These are phyloP conservation scores for Paramuricea clavata DNA, from an alignment of 92 coral and sea anemone genomes.

Conservation along the genomic window DNA sequence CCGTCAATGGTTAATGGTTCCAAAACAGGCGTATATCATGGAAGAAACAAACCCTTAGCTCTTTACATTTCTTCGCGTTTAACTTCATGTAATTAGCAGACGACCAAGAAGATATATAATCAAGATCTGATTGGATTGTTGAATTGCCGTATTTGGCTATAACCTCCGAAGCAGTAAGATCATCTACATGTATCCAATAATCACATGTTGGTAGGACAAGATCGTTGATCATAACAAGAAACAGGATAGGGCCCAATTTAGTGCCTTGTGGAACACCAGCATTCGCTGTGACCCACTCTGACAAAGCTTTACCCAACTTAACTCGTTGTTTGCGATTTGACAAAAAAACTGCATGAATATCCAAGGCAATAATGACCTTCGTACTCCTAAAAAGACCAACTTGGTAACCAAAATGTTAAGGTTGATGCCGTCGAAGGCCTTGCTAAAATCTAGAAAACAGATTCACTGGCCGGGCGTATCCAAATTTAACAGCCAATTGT, in stretches of 20 bases:
- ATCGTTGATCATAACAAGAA: background rate
- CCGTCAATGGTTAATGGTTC: too few species aligned
- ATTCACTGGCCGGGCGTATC: background rate
- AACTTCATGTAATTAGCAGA: conserved; percentile 1
- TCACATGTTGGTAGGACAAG: too few species aligned
- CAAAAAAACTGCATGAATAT: conserved; percentile 3
- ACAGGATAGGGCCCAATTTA: background rate
- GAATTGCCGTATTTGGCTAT: background rate
- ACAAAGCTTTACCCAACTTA: background rate
- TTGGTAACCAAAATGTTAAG: conserved; percentile 16
- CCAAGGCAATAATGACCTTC: too few species aligned
- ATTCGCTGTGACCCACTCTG: background rate
- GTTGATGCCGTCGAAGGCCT: conserved; percentile 42
- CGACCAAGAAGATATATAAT: conserved; percentile 17
- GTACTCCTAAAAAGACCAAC: too few species aligned
- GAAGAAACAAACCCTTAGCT: conserved; percentile 25
- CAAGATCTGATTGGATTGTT: conserved; percentile 8
- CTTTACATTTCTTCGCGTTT: conserved; percentile 34
- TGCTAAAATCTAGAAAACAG: conserved; percentile 42
- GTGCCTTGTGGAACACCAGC: background rate
- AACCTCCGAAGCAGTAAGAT: too few species aligned
- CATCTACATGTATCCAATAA: too few species aligned
- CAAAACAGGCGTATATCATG: conserved; percentile 19
- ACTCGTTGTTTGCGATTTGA: background rate
- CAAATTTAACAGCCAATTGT: conserved; percentile 8